These are phyloP conservation scores for Micronycteris hirsuta DNA, from an alignment of 2,113 vertebrate species.

Conservation along the genomic window DNA sequence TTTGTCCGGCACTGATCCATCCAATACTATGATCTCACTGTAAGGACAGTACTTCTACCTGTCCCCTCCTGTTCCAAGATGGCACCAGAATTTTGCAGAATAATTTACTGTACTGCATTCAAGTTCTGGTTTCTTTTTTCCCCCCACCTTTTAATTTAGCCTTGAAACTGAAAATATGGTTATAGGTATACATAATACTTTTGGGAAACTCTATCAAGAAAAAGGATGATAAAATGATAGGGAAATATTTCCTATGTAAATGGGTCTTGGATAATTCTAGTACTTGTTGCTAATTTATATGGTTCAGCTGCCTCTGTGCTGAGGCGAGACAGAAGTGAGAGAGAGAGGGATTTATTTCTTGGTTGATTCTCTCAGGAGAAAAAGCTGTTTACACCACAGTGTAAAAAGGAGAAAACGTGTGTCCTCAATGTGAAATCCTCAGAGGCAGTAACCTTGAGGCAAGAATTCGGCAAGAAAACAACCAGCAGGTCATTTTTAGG, in stretches of 20 bases:
- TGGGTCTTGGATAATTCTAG: not conserved
- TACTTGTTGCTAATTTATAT: not conserved
- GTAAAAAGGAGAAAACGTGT: not conserved
- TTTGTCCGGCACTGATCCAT: not conserved
- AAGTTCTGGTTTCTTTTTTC: not conserved
- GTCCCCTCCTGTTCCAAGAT: not conserved
- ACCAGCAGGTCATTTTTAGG: constrained; percentile 26
- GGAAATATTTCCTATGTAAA: not conserved
- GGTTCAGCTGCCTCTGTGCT: not conserved
- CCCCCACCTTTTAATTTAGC: not conserved
- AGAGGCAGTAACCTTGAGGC: not conserved
- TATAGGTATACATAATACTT: not conserved
- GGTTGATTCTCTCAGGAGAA: constrained; percentile 1
- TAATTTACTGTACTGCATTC: not conserved
- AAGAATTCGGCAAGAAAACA: constrained; percentile 33
- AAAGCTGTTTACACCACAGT: not conserved
- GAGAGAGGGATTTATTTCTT: not conserved
- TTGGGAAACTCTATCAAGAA: not conserved
- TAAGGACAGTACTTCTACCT: not conserved
- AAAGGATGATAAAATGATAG: not conserved
- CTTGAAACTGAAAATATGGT: not conserved
- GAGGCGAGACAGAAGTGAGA: not conserved
- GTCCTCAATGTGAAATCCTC: not conserved
- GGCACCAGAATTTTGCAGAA: not conserved
- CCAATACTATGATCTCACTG: not conserved